Conservation (phyloP, 2,113 vertebrate genomes). For the Barnardius zonarius region DNA sequence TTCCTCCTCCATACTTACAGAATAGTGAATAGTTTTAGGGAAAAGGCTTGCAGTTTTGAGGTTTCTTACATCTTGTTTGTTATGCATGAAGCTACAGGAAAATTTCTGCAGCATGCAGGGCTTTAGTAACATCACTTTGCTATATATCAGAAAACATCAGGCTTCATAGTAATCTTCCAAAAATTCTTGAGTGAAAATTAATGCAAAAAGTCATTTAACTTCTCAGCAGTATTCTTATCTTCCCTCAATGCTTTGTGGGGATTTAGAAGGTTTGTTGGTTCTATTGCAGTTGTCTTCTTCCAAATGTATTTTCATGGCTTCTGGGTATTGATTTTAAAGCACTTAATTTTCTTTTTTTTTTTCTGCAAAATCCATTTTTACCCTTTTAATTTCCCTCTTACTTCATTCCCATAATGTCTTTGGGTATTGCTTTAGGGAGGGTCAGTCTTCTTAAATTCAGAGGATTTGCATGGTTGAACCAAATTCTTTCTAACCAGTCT, state of each 20-base stretch:
- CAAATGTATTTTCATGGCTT: constrained; percentile 9
- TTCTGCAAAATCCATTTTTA: neutral
- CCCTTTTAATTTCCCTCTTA: neutral
- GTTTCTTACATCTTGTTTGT: neutral
- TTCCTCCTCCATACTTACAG: neutral
- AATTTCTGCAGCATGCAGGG: neutral
- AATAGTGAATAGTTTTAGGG: neutral
- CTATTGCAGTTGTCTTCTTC: neutral
- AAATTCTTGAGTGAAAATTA: constrained; percentile 6
- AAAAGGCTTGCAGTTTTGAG: neutral
- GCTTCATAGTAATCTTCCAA: neutral
- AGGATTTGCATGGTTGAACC: neutral
- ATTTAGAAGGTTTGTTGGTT: neutral
- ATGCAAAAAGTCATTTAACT: constrained; percentile 20
- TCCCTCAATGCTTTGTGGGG: neutral
- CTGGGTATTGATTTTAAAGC: neutral
- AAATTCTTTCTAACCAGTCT: neutral
- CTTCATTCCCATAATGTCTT: neutral
- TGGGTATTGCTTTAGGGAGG: neutral
- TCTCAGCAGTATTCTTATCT: constrained; percentile 16
- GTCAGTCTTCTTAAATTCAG: neutral
- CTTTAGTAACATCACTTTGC: neutral
- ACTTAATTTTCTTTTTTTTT: neutral
- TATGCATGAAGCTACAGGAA: neutral
- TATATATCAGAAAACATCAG: neutral